Conservation (phyloP, 2,113 vertebrate species). For the Jaculus jaculus region DNA sequence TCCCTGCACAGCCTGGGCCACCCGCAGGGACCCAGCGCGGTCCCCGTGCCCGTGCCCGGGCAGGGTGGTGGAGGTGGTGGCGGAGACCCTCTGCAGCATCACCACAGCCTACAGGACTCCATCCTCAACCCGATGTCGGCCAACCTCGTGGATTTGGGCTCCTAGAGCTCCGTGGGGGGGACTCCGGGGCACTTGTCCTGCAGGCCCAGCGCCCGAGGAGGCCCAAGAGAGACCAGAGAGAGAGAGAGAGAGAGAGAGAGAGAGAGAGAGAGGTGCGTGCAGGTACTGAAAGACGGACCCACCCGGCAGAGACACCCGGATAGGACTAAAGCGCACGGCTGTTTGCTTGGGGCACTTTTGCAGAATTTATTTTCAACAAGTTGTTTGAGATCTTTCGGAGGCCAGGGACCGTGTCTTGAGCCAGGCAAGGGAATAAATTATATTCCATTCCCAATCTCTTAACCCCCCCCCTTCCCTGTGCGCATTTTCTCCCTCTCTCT, state of each 20-base stretch:
- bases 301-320: background rate
- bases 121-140: constrained; percentile 99
- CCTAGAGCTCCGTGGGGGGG: constrained; percentile 86
- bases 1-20: constrained; percentile 95
- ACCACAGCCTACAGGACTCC: constrained; percentile 97
- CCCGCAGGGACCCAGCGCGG: constrained; percentile 96
- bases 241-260: no score
- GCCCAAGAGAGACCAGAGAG: background rate
- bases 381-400: constrained; percentile 54
- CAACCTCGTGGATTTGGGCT: constrained; percentile 97
- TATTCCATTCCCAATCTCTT: constrained; percentile 28
- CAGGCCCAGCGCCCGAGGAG: background rate
- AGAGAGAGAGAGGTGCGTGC: background rate
- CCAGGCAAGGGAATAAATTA: constrained; percentile 74
- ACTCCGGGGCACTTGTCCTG: background rate
- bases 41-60: constrained; percentile 94
- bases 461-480: background rate
- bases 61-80: constrained; percentile 81
- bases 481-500: no score
- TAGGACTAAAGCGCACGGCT: background rate
- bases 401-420: constrained; percentile 3
- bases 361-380: background rate
- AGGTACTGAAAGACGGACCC: constrained; percentile 42
- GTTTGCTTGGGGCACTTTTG: background rate
- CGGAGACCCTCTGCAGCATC: constrained; percentile 92